A percentile compares a stretch with the other conserved stretches of the same genome.
Conservation (phyloP, 2,113 vertebrate species). For the Misgurnus anguillicaudatus region DNA sequence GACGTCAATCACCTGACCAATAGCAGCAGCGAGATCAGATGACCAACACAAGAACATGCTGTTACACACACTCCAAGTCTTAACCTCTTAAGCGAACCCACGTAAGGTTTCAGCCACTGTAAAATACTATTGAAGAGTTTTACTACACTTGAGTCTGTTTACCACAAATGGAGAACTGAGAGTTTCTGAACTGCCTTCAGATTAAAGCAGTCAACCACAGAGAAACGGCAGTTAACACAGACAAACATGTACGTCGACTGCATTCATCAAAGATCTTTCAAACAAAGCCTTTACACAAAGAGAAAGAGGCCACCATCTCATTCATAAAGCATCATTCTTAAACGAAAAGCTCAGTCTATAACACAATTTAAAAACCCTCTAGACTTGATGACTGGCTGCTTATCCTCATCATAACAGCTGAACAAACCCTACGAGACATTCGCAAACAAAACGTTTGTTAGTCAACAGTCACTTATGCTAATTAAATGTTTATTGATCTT, state of each 20-base stretch:
- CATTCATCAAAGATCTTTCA: slow-evolving; percentile 2
- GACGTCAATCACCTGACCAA: slow-evolving; percentile 23
- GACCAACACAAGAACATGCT: slow-evolving; percentile 6
- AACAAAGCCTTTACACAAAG: slow-evolving; percentile 21
- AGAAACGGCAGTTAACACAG: slow-evolving; percentile 36
- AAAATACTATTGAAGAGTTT: background rate
- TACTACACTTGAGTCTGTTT: background rate
- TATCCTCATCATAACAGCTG: slow-evolving; percentile 8
- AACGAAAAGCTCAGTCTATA: slow-evolving; percentile 17
- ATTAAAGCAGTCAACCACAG: slow-evolving; percentile 40
- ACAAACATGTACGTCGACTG: background rate
- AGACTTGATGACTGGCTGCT: background rate
- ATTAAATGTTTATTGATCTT: slow-evolving; percentile 46
- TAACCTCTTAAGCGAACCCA: slow-evolving; percentile 8
- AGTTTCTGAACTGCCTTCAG: slow-evolving; percentile 25
- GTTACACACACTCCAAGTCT: background rate
- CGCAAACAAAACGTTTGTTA: slow-evolving; percentile 38
- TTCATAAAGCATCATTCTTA: background rate
- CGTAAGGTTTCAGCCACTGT: background rate
- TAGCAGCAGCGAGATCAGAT: slow-evolving; percentile 8
- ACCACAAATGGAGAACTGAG: slow-evolving; percentile 40
- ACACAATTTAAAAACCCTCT: slow-evolving; percentile 28
- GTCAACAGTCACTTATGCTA: slow-evolving; percentile 42
- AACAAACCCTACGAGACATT: slow-evolving; percentile 11
- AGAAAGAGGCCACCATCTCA: slow-evolving; percentile 8